Conservation (phyloP, 2,797 vertebrate genomes). For the Nannoperca australis region DNA sequence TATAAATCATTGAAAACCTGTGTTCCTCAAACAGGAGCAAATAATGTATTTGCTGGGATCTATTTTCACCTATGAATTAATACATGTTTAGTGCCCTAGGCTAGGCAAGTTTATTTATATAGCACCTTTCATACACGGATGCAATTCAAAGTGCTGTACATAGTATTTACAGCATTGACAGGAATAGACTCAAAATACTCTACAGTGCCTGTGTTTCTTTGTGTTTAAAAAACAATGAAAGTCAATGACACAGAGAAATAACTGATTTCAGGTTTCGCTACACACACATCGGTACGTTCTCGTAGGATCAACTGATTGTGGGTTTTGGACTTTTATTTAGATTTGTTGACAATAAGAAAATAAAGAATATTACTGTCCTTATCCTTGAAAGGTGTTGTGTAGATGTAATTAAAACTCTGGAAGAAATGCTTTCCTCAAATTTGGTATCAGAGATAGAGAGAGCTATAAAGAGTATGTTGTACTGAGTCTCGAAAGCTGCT, state of each 20-base stretch:
- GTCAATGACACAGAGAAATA: neutral
- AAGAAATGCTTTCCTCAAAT: neutral
- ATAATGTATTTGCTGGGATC: neutral
- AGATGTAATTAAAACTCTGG: neutral
- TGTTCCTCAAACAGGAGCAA: neutral
- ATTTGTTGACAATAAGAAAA: constrained; percentile 31
- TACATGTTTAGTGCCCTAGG: neutral
- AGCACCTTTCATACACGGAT: too few species aligned
- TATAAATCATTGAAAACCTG: neutral
- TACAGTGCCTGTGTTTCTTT: neutral
- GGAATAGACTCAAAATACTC: neutral
- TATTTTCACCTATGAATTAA: constrained; percentile 7
- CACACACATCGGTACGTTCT: neutral
- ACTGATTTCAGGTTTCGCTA: neutral
- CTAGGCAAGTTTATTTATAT: too few species aligned
- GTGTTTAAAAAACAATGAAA: neutral
- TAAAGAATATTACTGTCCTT: neutral
- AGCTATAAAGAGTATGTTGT: neutral
- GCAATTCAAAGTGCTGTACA: too few species aligned
- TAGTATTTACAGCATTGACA: neutral
- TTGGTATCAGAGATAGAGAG: neutral
- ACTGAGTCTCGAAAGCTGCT: constrained; percentile 2
- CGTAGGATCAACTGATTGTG: neutral
- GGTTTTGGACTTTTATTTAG: constrained; percentile 25
- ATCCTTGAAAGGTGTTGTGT: neutral